Evolutionary conservation across 2,888 invertebrate species (phyloP), one percentile per base, ranked within the genome.

Genomic region (Periphyllus acericola): DNA sequence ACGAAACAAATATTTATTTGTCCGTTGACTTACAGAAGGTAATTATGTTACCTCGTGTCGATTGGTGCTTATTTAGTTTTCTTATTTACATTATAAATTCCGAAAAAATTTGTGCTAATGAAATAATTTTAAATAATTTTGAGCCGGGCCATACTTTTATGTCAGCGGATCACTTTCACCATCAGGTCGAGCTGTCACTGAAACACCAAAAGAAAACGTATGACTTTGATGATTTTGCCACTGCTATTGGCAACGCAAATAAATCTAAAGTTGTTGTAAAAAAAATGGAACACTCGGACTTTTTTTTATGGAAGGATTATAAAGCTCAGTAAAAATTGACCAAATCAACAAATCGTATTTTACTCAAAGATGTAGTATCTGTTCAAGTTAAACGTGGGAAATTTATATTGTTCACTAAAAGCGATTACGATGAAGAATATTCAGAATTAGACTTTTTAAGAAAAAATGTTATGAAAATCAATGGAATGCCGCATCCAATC

Each of bases 181-280:
- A 68, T n/a, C 66, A 68, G 3, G 66, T n/a, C 8, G 66, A 68
- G n/a, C 66, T 68, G 4, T 6, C 66, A 6, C n/a, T n/a, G n/a
- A 90, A 90, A 89, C 90, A 83, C 72, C 66, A 68, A 68, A 68
- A 68, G n/a, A 68, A 68, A 68, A 68, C 66, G n/a, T 68, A 68
- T n/a, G 66, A 68, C n/a, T 68, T 68, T n/a, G 66, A 25, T n/a
- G 66, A 68, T 68, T 68, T 68, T 68, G 25, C n/a, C 4, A 4
- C 5, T 68, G 25, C 66, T n/a, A n/a, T 68, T 68, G 66, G n/a
- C n/a, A n/a, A n/a, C n/a, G 66, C 66, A 68, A 25, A 68, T 8
- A 68, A 68, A 68, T 68, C 66, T 6, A 68, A 68, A 68, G 66
- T 68, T 3, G 4, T n/a, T n/a, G 25, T 68, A n/a, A 68, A 68